Evolutionary conservation across 1,140 invertebrate genomes (phyloP), one percentile per base, ranked within the genome.

Genomic region (Drosophila sucinea): DNA sequence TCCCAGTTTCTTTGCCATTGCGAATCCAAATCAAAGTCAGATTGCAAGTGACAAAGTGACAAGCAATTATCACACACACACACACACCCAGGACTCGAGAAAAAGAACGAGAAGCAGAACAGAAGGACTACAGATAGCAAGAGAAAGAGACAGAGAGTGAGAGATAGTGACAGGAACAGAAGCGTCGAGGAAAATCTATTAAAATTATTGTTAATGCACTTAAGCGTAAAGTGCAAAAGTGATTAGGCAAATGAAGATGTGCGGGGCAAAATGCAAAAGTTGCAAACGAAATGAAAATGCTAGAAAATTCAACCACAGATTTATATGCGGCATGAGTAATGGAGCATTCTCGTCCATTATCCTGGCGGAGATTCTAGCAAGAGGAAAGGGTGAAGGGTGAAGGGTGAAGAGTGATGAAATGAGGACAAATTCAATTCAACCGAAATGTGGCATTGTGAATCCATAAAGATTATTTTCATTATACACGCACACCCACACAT

Each of bases 381-480:
- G 11, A 38, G 8, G 10, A 10, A 38, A 38, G 11, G 11, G 11
- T 38, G 11, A 38, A 38, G 10, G 7, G 35, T 17, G 6, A 1
- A 1, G 33, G 33, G 5, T 35, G 5, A 7, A 35, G 33, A 7
- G 5, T 17, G 5, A 7, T 3, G 6, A 3, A 10, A 10, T 38
- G 10, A 38, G 11, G 8, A 27, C 25, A 51, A 27, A 27, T 4
- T 47, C 44, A 47, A 47, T 47, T 17, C 17, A 51, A 51, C 23
- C 25, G 8, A 51, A 51, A 27, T 51, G 44, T 51, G 23, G 4
- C 44, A 51, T 27, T 51, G 6, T 17, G 23, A 27, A 51, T 51
- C 44, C 10, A 51, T 51, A 51, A 51, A 51, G 44, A 51, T 51
- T 51, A 51, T 51, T 25, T 51, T 51, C 44, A 51, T 51, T 25